Conservation (phyloP, 2,797 vertebrate species). For the Lagocephalus sceleratus region DNA sequence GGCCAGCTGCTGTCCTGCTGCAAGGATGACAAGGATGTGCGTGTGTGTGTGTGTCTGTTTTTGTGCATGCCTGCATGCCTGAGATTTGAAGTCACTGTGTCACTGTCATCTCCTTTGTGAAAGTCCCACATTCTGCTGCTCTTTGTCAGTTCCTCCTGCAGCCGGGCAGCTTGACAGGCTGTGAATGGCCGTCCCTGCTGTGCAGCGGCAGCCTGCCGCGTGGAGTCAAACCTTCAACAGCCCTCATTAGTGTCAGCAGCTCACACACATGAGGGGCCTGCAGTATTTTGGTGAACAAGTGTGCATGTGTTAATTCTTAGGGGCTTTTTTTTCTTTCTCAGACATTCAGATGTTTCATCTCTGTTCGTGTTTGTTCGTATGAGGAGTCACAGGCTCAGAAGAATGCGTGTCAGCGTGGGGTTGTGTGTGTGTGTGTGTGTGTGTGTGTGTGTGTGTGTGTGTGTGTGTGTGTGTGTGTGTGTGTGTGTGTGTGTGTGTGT, state of each 20-base stretch:
- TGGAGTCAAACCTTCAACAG: constrained; percentile 68
- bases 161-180: constrained; percentile 65
- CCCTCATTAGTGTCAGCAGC: constrained; percentile 74
- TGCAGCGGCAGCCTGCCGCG: constrained; percentile 61
- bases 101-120: constrained; percentile 62
- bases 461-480: constrained; percentile 8
- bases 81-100: constrained; percentile 66
- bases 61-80: constrained; percentile 45
- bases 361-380: constrained; percentile 11
- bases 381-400: constrained; percentile 3
- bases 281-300: constrained; percentile 16
- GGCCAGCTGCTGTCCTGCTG: constrained; percentile 61
- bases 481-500: constrained; percentile 10
- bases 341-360: constrained; percentile 20
- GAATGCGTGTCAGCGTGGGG: constrained; percentile 27
- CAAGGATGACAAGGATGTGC: constrained; percentile 42
- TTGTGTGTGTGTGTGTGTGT: constrained; percentile 6
- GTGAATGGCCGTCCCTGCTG: constrained; percentile 73
- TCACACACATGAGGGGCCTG: constrained; percentile 51
- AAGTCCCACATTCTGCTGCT: constrained; percentile 55
- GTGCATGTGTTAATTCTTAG: constrained; percentile 22
- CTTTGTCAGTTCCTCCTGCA: constrained; percentile 61
- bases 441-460: constrained; percentile 9
- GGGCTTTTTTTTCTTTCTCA: constrained; percentile 18
- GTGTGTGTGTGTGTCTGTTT: constrained; percentile 36